phyloP scores from a whole-genome alignment of 35 echinoderm and acorn worm species.

The Apostichopus japonicus region DNA sequence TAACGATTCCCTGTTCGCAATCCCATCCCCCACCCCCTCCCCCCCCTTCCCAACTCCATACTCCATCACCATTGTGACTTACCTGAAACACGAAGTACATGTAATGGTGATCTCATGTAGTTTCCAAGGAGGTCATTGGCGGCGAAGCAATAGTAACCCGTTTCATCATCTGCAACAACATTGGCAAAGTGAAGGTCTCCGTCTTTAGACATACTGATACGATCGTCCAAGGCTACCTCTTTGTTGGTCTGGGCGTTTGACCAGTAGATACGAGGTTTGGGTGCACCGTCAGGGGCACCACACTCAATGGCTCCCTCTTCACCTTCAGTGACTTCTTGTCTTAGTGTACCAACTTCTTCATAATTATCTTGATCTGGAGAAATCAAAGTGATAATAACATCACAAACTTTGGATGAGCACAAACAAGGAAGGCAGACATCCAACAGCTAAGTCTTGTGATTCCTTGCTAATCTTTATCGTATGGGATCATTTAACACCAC shows the following conservation, averaged over 20 bases:
- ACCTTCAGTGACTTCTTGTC: neutral
- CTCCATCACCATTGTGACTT: neutral
- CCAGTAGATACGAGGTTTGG: conserved; percentile 42
- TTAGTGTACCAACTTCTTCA: neutral
- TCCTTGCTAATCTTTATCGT: too few relatives aligned
- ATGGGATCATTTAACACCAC: too few relatives aligned
- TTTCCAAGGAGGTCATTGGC: conserved; percentile 51
- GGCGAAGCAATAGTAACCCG: conserved; percentile 38
- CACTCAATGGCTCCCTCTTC: neutral
- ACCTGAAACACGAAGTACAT: neutral
- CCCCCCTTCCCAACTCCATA: too few relatives aligned
- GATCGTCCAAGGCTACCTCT: neutral
- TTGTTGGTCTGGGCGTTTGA: neutral
- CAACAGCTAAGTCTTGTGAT: too few relatives aligned
- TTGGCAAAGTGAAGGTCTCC: conserved; percentile 46
- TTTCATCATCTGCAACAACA: neutral
- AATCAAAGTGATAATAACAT: neutral
- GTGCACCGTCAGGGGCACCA: conserved; percentile 42
- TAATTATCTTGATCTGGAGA: neutral
- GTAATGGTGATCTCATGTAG: conserved; percentile 19
- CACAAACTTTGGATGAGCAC: too few relatives aligned
- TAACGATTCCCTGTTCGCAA: neutral
- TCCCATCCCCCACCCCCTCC: too few relatives aligned
- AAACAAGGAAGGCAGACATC: too few relatives aligned
- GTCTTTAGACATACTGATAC: neutral